Conservation (phyloP, 1,140 invertebrate species). For the Heterodera schachtii region DNA sequence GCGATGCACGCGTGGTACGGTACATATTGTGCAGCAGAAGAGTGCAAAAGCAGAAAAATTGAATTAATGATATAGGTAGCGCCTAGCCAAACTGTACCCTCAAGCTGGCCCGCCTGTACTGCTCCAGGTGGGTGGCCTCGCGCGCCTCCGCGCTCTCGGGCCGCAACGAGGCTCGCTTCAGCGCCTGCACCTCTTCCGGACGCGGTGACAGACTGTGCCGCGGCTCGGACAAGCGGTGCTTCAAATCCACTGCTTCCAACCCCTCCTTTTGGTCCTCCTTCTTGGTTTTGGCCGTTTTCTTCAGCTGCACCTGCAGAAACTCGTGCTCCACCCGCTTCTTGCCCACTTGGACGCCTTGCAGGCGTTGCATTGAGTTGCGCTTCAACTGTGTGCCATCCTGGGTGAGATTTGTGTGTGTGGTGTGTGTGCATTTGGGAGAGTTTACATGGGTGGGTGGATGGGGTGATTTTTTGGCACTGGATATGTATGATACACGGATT, state of each 20-base stretch:
- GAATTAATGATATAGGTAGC: constrained; percentile 6
- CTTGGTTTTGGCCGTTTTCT: constrained; percentile 32
- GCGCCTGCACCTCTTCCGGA: neutral
- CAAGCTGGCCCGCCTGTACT: constrained; percentile 27
- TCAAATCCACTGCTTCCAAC: constrained; percentile 31
- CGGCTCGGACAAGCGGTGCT: neutral
- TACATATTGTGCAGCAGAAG: too few relatives aligned
- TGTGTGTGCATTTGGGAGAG: neutral
- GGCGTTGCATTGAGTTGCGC: constrained; percentile 29
- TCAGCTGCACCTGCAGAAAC: constrained; percentile 45
- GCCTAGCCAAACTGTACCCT: constrained; percentile 13
- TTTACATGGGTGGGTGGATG: too few relatives aligned
- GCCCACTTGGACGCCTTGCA: constrained; percentile 49
- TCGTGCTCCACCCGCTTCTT: constrained; percentile 39
- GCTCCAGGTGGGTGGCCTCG: constrained; percentile 36
- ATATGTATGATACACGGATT: too few relatives aligned
- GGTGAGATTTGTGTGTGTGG: neutral
- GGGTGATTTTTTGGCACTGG: too few relatives aligned
- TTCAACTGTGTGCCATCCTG: neutral
- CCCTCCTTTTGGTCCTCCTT: constrained; percentile 31
- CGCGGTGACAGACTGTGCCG: neutral
- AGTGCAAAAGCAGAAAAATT: neutral
- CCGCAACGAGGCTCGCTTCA: constrained; percentile 29
- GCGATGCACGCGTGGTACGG: too few relatives aligned
- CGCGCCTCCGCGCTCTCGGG: constrained; percentile 9